These are phyloP conservation scores for Glyptemys insculpta DNA, from an alignment of 2,797 vertebrate species.

Conservation along the genomic window DNA sequence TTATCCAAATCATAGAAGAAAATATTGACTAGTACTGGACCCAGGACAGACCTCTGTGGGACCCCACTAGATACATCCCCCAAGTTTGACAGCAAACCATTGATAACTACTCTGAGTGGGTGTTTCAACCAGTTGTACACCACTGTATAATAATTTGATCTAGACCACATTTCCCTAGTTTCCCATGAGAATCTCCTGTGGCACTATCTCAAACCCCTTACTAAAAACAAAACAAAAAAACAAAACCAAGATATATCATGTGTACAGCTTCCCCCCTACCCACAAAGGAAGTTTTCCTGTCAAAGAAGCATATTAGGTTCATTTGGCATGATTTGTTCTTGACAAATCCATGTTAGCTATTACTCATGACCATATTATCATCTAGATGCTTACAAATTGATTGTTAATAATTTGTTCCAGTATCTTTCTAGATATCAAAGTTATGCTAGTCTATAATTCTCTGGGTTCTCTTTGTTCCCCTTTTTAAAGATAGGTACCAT, in stretches of 20 bases:
- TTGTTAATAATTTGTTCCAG: neutral
- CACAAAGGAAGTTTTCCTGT: too few relatives aligned
- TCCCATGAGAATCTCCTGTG: neutral
- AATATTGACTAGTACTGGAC: neutral
- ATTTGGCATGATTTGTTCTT: too few relatives aligned
- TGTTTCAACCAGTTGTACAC: neutral
- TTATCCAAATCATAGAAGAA: neutral
- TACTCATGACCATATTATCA: neutral
- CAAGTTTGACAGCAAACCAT: neutral
- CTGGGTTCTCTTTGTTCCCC: neutral
- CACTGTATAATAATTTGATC: neutral
- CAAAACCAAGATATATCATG: too few relatives aligned
- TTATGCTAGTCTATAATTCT: neutral
- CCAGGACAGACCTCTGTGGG: neutral
- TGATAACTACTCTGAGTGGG: neutral
- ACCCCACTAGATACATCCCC: neutral
- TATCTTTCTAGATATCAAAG: neutral
- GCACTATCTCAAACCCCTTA: neutral
- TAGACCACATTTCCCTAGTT: neutral
- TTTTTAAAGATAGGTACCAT: neutral
- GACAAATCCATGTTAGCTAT: too few relatives aligned
- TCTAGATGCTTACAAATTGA: neutral
- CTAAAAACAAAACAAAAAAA: too few relatives aligned
- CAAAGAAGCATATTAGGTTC: too few relatives aligned
- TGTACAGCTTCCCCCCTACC: too few relatives aligned